Base-by-base conservation (phyloP, 2,797 vertebrate species). In the Salarias fasciatus region DNA sequence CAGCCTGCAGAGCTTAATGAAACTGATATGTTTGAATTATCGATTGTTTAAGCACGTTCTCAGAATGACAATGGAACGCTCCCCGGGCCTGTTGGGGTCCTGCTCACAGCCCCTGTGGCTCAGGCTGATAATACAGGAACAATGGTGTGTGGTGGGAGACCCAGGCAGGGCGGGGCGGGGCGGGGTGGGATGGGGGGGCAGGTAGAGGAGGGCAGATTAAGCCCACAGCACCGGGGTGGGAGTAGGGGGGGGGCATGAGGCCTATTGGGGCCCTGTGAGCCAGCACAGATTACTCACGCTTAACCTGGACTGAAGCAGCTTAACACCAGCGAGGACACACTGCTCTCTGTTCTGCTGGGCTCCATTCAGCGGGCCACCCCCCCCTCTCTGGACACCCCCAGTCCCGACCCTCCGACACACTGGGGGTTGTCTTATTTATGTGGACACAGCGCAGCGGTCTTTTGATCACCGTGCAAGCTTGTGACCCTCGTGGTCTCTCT, bases 201-300 rank as follows among this genome's bases (percentile, higher is more conserved):
- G 58, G 36, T 68, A 66, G 47, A 35, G 60, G 45, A 66, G 62
- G 55, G 61, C 69, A 83, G 65, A 79, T 77, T 79, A 81, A 67
- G 72, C 44, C 53, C 28, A 53, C 48, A 74, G 40, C n/a, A n/a
- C n/a, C n/a, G n/a, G n/a, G 10, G 59, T 38, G 53, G 38, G 64
- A 49, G 29, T 68, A 29, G 70, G 63, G 64, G 43, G 52, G 63
- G 71, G 64, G 47, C 36, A 35, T 4, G 3, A 44, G 63, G 50
- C 62, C 69, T 51, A 46, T 63, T 72, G 63, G 77, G 58, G 72
- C 31, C 54, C 67, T 57, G 61, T 76, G 76, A 86, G 79, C 81
- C 79, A 80, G 69, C 63, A 80, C 72, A 82, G 77, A 84, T 86
- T 84, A 86, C 82, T 84, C 72, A 80, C 56, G 75, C 84, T 84